Evolutionary conservation across 1,140 invertebrate genomes (phyloP).

Genomic region (Triops cancriformis): DNA sequence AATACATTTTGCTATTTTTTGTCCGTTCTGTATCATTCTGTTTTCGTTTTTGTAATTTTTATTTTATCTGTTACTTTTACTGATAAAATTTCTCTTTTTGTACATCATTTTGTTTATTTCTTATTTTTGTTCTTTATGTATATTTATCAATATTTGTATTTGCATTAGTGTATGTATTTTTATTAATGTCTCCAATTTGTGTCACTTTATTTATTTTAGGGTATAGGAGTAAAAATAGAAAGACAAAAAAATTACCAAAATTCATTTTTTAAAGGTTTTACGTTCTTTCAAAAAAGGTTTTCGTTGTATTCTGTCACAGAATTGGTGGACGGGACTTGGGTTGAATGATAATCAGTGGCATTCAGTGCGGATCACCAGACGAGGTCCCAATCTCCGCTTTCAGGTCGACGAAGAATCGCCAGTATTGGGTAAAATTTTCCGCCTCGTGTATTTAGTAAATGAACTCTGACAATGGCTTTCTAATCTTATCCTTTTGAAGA

Average conservation of each 20-base stretch:
- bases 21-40: too few species aligned
- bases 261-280: too few species aligned
- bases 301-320: slow-evolving; percentile 48
- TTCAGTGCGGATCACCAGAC: slow-evolving; percentile 71
- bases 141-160: too few species aligned
- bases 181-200: too few species aligned
- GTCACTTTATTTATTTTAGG: too few species aligned
- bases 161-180: too few species aligned
- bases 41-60: background rate
- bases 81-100: too few species aligned
- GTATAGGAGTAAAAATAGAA: too few species aligned
- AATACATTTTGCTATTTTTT: too few species aligned
- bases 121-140: too few species aligned
- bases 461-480: background rate
- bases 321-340: slow-evolving; percentile 67
- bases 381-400: slow-evolving; percentile 70
- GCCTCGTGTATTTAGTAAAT: background rate
- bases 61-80: background rate
- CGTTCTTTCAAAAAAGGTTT: background rate
- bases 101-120: too few species aligned
- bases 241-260: too few species aligned
- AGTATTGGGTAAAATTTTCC: slow-evolving; percentile 63
- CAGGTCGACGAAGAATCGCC: slow-evolving; percentile 73
- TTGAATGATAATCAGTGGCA: slow-evolving; percentile 93
- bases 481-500: background rate